These are phyloP conservation scores for Heliocidaris erythrogramma DNA, from an alignment of 35 echinoderm and acorn worm genomes.

Conservation along the genomic window DNA sequence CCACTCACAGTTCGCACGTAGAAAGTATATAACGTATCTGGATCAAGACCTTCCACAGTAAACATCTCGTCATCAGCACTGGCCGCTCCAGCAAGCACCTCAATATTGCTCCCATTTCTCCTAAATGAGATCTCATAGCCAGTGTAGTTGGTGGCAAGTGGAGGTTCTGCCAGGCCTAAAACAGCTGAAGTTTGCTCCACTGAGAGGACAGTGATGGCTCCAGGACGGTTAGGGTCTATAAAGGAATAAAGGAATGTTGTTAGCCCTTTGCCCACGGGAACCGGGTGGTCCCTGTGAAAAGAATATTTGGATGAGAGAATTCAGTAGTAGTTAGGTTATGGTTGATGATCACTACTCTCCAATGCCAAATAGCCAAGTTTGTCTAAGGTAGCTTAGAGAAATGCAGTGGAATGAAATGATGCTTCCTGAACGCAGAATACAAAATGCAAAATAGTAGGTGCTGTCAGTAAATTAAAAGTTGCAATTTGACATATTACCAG, in stretches of 20 bases:
- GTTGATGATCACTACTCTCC: too few species aligned
- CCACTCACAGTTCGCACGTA: neutral
- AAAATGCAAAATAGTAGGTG: too few species aligned
- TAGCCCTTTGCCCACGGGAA: too few species aligned
- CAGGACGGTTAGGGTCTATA: conserved; percentile 7
- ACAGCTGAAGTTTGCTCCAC: neutral
- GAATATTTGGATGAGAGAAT: too few species aligned
- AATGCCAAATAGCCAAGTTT: too few species aligned
- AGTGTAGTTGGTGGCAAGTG: neutral
- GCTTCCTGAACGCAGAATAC: too few species aligned
- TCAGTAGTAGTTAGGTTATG: too few species aligned
- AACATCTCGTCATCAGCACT: neutral
- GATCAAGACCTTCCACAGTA: neutral
- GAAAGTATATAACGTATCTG: conserved; percentile 13
- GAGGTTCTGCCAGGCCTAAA: neutral
- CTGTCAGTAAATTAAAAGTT: too few species aligned
- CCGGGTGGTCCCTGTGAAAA: too few species aligned
- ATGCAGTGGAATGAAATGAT: too few species aligned
- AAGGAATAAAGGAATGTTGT: neutral
- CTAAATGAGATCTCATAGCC: neutral
- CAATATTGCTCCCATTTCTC: neutral
- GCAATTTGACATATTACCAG: too few species aligned
- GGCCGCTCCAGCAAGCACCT: neutral
- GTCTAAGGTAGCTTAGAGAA: too few species aligned
- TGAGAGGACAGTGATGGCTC: neutral